Evolutionary conservation across 2,113 vertebrate genomes (phyloP).

Genomic region (Gymnorhina tibicen): DNA sequence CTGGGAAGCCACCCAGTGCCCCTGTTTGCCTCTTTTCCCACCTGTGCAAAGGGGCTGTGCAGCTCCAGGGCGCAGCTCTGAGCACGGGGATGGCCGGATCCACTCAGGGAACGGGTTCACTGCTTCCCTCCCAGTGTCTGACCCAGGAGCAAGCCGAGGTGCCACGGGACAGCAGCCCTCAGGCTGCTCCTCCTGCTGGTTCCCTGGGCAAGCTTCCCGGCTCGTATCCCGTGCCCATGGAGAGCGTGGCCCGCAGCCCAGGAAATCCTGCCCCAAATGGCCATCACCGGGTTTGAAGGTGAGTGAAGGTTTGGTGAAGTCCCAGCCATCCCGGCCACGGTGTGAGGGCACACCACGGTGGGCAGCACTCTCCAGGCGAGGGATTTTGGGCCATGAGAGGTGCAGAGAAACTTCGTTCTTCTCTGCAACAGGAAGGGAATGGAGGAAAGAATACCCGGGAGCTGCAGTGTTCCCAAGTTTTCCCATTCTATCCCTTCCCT

Average conservation of each 20-base stretch:
- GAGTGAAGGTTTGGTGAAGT: neutral
- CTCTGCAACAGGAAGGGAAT: neutral
- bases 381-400: neutral
- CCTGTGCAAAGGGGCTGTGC: neutral
- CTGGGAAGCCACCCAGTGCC: neutral
- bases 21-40: neutral
- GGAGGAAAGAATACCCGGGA: neutral
- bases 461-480: neutral
- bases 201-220: neutral
- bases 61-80: neutral
- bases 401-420: neutral
- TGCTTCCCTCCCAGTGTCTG: neutral
- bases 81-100: too few species aligned
- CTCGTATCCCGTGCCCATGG: neutral
- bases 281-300: neutral
- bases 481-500: neutral
- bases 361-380: too few species aligned
- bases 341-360: neutral
- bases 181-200: neutral
- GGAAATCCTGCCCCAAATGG: neutral
- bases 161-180: neutral
- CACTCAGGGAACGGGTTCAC: neutral
- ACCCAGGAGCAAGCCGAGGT: neutral
- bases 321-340: neutral
- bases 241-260: neutral